Evolutionary conservation across 2,888 invertebrate species (phyloP).

Genomic region (Mesochorus sp.): DNA sequence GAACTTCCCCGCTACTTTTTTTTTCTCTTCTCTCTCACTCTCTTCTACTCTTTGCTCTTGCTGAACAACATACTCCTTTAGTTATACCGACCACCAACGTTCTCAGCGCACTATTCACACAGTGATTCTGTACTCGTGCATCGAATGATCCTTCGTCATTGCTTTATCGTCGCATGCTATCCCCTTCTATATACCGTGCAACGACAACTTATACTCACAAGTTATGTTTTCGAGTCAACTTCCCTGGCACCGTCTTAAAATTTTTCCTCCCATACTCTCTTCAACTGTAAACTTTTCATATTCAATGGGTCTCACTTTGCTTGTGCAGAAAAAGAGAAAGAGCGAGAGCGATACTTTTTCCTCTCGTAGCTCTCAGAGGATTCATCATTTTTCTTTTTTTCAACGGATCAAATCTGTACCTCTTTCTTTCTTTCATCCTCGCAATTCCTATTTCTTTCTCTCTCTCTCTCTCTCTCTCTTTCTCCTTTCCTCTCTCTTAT

Average conservation of each 20-base stretch:
- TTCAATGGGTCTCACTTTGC: constrained; percentile 77
- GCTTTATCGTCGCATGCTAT: too few relatives aligned
- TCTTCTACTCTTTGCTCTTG: constrained; percentile 33
- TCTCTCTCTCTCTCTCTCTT: constrained; percentile 13
- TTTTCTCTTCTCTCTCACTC: constrained; percentile 20
- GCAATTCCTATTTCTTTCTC: not conserved
- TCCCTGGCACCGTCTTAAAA: constrained; percentile 76
- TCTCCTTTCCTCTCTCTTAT: constrained; percentile 3
- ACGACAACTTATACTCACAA: constrained; percentile 77
- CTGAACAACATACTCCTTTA: constrained; percentile 43
- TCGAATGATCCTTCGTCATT: constrained; percentile 27
- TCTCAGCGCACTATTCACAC: constrained; percentile 48
- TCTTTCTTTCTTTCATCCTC: constrained; percentile 31
- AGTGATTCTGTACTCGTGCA: constrained; percentile 37
- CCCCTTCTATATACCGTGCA: too few relatives aligned
- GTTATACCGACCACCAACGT: constrained; percentile 40
- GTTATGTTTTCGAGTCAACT: constrained; percentile 79
- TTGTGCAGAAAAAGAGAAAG: too few relatives aligned
- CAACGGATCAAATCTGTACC: constrained; percentile 64
- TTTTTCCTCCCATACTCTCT: constrained; percentile 47
- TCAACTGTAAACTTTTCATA: constrained; percentile 76
- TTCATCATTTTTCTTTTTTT: constrained; percentile 68
- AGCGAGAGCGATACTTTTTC: too few relatives aligned
- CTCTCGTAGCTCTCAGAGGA: too few relatives aligned
- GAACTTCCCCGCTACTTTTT: too few relatives aligned